Evolutionary conservation across 2,888 invertebrate genomes (phyloP).

Genomic region (Frankliniella intonsa): DNA sequence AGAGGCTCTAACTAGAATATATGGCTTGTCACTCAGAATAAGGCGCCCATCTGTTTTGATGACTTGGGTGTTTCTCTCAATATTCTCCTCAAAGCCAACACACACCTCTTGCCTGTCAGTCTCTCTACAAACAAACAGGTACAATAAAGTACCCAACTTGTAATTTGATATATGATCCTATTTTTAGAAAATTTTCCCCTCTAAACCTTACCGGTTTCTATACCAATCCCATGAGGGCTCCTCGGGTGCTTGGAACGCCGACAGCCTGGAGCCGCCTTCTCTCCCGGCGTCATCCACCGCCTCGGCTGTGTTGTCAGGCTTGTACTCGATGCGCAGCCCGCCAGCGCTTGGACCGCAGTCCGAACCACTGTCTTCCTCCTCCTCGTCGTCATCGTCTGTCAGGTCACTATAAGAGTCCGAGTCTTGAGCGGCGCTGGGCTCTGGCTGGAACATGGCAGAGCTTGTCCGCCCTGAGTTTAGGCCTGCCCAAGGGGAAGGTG

Average conservation of each 20-base stretch:
- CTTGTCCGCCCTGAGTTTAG: no score
- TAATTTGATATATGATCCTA: no score
- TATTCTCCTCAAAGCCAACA: slow-evolving; percentile 41
- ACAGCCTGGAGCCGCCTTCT: not conserved
- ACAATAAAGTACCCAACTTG: no score
- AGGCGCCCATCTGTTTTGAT: slow-evolving; percentile 38
- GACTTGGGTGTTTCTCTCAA: slow-evolving; percentile 44
- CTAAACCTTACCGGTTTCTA: not conserved
- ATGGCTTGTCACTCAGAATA: not conserved
- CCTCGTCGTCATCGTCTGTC: slow-evolving; percentile 35
- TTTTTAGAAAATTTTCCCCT: slow-evolving; percentile 11
- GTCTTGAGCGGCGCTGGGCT: not conserved
- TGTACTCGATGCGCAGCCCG: slow-evolving; percentile 74
- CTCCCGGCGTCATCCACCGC: slow-evolving; percentile 58
- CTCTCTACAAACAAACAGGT: no score
- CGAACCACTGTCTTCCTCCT: slow-evolving; percentile 36
- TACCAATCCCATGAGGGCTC: not conserved
- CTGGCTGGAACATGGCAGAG: not conserved
- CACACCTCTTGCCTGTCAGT: no score
- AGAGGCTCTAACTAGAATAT: not conserved
- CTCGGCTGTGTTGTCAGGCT: slow-evolving; percentile 78
- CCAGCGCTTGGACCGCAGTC: slow-evolving; percentile 43
- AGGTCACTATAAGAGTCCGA: slow-evolving; percentile 5
- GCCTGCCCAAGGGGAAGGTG: no score
- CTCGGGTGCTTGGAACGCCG: not conserved